A percentile compares a stretch with the other conserved stretches of the same genome.
Conservation (phyloP, 2,113 vertebrate species). For the Muntiacus muntjak region DNA sequence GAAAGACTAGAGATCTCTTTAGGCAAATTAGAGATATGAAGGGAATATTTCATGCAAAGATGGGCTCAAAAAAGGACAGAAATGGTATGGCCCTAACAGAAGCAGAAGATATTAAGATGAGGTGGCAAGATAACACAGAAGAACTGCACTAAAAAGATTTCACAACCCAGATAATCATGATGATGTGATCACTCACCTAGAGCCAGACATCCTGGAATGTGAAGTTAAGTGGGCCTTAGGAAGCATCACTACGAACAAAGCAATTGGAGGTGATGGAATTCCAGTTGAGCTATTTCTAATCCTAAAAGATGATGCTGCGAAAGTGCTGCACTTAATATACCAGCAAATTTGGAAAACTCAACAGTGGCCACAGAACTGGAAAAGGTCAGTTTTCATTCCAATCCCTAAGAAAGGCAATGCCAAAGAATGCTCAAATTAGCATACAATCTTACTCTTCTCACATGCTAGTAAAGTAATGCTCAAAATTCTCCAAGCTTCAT, state of each 20-base stretch:
- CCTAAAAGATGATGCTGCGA: neutral
- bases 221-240: neutral
- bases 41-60: neutral
- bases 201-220: neutral
- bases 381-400: neutral
- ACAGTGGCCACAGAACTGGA: neutral
- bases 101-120: neutral
- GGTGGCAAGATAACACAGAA: neutral
- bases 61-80: neutral
- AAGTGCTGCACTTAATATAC: neutral
- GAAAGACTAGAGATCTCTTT: neutral
- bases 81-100: neutral
- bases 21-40: neutral
- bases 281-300: neutral
- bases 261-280: neutral
- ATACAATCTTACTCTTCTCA: neutral
- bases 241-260: neutral
- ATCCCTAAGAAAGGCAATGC: neutral
- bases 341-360: neutral
- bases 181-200: rapidly evolving
- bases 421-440: neutral
- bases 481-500: neutral
- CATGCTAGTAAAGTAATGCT: neutral
- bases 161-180: neutral
- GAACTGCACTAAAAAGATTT: neutral